phyloP scores from a whole-genome alignment of 1,140 invertebrate species.

The Atta texana region DNA sequence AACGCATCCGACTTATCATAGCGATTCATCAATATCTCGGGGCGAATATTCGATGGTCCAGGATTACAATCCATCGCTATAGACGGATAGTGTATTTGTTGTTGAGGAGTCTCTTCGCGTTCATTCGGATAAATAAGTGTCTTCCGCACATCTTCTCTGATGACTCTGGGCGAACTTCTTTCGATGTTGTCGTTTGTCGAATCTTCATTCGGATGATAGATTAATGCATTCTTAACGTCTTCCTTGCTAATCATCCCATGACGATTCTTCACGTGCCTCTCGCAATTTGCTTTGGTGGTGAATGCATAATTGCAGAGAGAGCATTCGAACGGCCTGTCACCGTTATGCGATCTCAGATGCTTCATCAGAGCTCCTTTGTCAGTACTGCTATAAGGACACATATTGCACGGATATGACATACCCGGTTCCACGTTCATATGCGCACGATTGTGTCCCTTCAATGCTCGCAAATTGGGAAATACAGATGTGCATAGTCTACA shows the following conservation, averaged over 20 bases:
- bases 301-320: constrained; percentile 97
- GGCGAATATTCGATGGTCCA: constrained; percentile 1
- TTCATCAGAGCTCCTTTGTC: constrained; percentile 96
- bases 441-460: constrained; percentile 95
- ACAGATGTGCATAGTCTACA: constrained; percentile 94
- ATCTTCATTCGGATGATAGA: constrained; percentile 94
- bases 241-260: constrained; percentile 94
- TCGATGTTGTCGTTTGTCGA: constrained; percentile 90
- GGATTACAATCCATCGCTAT: constrained; percentile 65
- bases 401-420: constrained; percentile 95
- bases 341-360: constrained; percentile 97
- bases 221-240: constrained; percentile 94
- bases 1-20: constrained; percentile 61
- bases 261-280: constrained; percentile 95
- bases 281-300: constrained; percentile 97
- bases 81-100: constrained; percentile 72
- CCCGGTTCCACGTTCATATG: constrained; percentile 89
- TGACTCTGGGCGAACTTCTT: constrained; percentile 84
- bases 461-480: constrained; percentile 95
- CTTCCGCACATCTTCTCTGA: constrained; percentile 79
- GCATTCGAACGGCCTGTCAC: constrained; percentile 97
- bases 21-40: constrained; percentile 18
- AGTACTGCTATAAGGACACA: constrained; percentile 95
- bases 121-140: constrained; percentile 79
- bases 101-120: constrained; percentile 60